Evolutionary conservation across 2,113 vertebrate genomes (phyloP).

Genomic region (Epinephelus lanceolatus): DNA sequence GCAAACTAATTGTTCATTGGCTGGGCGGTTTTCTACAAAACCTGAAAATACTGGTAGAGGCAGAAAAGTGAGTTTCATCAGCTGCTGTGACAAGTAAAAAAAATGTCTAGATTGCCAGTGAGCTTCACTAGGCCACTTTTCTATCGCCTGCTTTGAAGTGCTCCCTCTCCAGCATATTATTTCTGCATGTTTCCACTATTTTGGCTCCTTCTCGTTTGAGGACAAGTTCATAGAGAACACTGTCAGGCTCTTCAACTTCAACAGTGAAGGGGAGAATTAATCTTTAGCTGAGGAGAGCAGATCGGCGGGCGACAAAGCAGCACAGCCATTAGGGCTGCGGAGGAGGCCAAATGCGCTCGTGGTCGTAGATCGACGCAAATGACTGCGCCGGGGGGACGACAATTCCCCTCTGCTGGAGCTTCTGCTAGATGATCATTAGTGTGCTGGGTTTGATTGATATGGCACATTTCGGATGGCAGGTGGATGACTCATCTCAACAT

Average conservation of each 20-base stretch:
- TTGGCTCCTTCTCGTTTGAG: constrained; percentile 44
- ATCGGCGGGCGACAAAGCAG: constrained; percentile 71
- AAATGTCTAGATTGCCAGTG: constrained; percentile 21
- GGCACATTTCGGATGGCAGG: constrained; percentile 77
- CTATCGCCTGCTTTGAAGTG: constrained; percentile 33
- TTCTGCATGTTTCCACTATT: constrained; percentile 39
- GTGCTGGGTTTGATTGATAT: constrained; percentile 76
- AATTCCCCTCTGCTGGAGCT: constrained; percentile 66
- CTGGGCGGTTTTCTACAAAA: not conserved
- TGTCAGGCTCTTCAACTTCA: constrained; percentile 54
- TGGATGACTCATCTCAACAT: constrained; percentile 71
- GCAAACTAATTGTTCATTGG: constrained; percentile 4
- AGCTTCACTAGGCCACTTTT: constrained; percentile 20
- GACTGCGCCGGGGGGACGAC: constrained; percentile 65
- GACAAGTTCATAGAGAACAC: constrained; percentile 41
- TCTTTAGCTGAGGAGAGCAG: constrained; percentile 66
- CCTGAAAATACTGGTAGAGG: constrained; percentile 5
- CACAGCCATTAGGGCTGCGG: constrained; percentile 74
- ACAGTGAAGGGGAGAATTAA: constrained; percentile 59
- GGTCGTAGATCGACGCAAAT: constrained; percentile 75
- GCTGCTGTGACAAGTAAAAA: constrained; percentile 15
- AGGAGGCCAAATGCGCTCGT: constrained; percentile 68
- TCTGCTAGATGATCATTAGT: constrained; percentile 77
- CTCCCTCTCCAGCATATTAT: constrained; percentile 34
- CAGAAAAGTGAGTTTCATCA: constrained; percentile 21